phyloP scores from a whole-genome alignment of 2,797 vertebrate species.

The Danio albolineatus region DNA sequence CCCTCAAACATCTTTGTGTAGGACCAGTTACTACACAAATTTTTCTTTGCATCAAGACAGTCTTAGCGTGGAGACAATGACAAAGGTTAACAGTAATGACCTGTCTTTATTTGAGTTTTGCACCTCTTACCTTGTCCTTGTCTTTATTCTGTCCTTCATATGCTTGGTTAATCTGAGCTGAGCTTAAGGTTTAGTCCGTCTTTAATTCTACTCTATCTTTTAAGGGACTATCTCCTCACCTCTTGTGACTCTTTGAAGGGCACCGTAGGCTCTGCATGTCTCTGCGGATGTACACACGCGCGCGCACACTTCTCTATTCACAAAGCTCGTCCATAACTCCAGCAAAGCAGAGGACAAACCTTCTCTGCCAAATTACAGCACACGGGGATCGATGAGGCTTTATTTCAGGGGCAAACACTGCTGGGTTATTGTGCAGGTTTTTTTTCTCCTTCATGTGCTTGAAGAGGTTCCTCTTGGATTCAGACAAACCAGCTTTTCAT shows the following conservation, averaged over 20 bases:
- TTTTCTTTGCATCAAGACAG: too few relatives aligned
- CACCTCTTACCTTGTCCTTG: neutral
- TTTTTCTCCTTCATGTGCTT: slow-evolving; percentile 4
- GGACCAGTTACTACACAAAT: too few relatives aligned
- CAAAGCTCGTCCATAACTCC: slow-evolving; percentile 52
- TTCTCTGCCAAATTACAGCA: slow-evolving; percentile 57
- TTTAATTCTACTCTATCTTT: slow-evolving; percentile 36
- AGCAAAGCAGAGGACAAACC: slow-evolving; percentile 46
- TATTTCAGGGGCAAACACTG: slow-evolving; percentile 54
- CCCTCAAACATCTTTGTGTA: too few relatives aligned
- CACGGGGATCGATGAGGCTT: slow-evolving; percentile 58
- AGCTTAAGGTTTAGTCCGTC: neutral
- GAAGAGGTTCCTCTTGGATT: slow-evolving; percentile 2
- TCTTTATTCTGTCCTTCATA: slow-evolving; percentile 18
- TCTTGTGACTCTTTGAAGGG: slow-evolving; percentile 46
- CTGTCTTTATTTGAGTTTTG: too few relatives aligned
- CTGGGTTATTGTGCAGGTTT: slow-evolving; percentile 16
- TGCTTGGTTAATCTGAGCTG: slow-evolving; percentile 34
- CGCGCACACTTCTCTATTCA: slow-evolving; percentile 30
- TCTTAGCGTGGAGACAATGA: too few relatives aligned
- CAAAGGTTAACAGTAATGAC: too few relatives aligned
- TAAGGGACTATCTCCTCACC: slow-evolving; percentile 29
- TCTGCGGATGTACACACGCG: slow-evolving; percentile 49
- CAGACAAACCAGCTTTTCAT: slow-evolving; percentile 23
- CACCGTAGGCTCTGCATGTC: slow-evolving; percentile 20